A percentile compares a stretch with the other conserved stretches of the same genome.
Conservation (phyloP, 2,888 invertebrate genomes). For the Euplagia quadripunctaria region DNA sequence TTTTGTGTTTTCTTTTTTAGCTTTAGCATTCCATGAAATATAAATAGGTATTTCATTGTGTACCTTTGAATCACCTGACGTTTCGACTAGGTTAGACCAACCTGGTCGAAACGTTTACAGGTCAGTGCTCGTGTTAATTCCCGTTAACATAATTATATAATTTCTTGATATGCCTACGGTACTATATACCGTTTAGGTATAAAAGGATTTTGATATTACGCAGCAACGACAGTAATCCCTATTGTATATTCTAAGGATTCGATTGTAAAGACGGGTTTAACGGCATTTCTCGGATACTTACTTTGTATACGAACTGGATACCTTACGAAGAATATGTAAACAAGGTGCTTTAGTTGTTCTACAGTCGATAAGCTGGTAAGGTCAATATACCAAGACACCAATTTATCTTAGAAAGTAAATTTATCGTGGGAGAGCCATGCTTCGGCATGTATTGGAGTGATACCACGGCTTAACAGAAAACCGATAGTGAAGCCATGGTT, state of each 20-base stretch:
- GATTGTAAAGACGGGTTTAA: neutral
- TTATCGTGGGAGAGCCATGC: too few relatives aligned
- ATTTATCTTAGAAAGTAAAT: too few relatives aligned
- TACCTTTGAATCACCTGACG: too few relatives aligned
- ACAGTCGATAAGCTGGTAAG: neutral
- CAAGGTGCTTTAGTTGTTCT: neutral
- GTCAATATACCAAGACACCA: neutral
- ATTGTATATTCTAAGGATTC: conserved; percentile 2
- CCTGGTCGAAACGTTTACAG: neutral
- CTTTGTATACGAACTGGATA: neutral
- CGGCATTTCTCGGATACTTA: neutral
- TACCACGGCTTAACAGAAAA: too few relatives aligned
- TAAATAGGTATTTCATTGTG: too few relatives aligned
- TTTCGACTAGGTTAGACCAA: neutral
- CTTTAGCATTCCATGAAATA: too few relatives aligned
- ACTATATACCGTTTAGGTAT: too few relatives aligned
- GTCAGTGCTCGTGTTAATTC: neutral
- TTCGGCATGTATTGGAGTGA: too few relatives aligned
- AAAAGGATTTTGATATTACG: neutral
- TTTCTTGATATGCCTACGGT: neutral
- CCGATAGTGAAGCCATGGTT: too few relatives aligned
- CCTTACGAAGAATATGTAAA: neutral
- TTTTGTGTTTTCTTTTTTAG: too few relatives aligned
- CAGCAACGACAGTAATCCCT: neutral
- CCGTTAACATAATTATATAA: neutral